Evolutionary conservation across 2,888 invertebrate genomes (phyloP).

Genomic region (Sisyra nigra): DNA sequence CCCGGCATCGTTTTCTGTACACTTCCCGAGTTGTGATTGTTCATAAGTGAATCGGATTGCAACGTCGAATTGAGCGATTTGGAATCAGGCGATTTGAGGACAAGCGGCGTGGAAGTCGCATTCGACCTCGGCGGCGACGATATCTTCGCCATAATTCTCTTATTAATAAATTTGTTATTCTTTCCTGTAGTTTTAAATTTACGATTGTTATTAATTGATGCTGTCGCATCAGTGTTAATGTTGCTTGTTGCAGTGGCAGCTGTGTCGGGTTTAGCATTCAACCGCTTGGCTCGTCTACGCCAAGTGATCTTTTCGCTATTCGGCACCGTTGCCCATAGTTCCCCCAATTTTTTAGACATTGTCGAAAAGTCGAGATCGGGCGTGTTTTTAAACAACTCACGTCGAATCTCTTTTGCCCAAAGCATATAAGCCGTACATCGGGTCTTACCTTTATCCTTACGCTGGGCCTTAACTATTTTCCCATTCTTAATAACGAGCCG

Average conservation of each 20-base stretch:
- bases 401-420: slow-evolving; percentile 74
- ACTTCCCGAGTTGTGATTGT: slow-evolving; percentile 21
- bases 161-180: slow-evolving; percentile 29
- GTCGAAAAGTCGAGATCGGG: slow-evolving; percentile 72
- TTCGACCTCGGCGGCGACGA: slow-evolving; percentile 9
- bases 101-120: slow-evolving; percentile 16
- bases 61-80: slow-evolving; percentile 19
- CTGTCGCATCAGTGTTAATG: not conserved
- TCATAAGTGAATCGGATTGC: slow-evolving; percentile 14
- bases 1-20: slow-evolving; percentile 19
- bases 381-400: slow-evolving; percentile 50
- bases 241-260: slow-evolving; percentile 8
- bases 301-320: slow-evolving; percentile 50
- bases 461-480: slow-evolving; percentile 52
- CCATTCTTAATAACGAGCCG: slow-evolving; percentile 50
- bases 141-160: slow-evolving; percentile 15
- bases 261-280: slow-evolving; percentile 17
- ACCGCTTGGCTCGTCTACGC: slow-evolving; percentile 66
- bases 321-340: slow-evolving; percentile 77
- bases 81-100: slow-evolving; percentile 21
- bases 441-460: slow-evolving; percentile 68
- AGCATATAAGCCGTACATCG: slow-evolving; percentile 81
- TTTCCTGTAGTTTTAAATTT: slow-evolving; percentile 12
- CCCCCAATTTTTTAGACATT: slow-evolving; percentile 69
- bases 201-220: slow-evolving; percentile 2